Conservation (phyloP, 2,113 vertebrate species). For the Bufo bufo region DNA sequence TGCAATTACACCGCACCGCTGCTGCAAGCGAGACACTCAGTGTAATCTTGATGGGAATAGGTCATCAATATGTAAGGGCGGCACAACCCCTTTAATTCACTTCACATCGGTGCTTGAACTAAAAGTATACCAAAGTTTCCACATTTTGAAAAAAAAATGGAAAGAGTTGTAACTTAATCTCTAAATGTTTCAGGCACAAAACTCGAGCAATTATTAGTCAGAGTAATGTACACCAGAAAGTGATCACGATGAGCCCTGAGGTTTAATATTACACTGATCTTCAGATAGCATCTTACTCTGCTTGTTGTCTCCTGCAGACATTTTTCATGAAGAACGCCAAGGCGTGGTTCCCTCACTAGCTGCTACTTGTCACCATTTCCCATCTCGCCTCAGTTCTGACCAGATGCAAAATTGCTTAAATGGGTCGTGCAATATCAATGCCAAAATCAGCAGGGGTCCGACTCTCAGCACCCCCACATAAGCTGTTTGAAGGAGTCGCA, state of each 20-base stretch:
- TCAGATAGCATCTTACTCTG: not conserved
- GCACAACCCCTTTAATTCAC: too few relatives aligned
- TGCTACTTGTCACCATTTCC: slow-evolving; percentile 1
- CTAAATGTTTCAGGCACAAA: not conserved
- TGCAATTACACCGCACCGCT: too few relatives aligned
- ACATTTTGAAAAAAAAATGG: not conserved
- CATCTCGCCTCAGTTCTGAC: not conserved
- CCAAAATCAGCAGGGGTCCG: too few relatives aligned
- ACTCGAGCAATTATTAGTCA: not conserved
- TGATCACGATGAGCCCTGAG: not conserved
- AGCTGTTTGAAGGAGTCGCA: too few relatives aligned
- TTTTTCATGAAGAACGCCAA: not conserved
- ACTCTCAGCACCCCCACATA: too few relatives aligned
- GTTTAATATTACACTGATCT: not conserved
- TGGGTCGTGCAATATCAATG: too few relatives aligned
- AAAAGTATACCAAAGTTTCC: not conserved
- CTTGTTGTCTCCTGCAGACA: slow-evolving; percentile 1
- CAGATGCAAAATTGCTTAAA: not conserved
- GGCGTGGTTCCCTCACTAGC: slow-evolving; percentile 9
- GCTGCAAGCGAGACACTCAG: too few relatives aligned
- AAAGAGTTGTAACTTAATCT: not conserved
- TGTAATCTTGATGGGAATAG: too few relatives aligned
- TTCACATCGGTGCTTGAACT: too few relatives aligned
- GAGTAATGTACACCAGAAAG: not conserved
- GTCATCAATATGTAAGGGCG: too few relatives aligned